Percentiles rank a stretch among this genome's conserved stretches.
phyloP scores from a whole-genome alignment of 2,113 vertebrate species.

The Chamaetylas fuelleborni region DNA sequence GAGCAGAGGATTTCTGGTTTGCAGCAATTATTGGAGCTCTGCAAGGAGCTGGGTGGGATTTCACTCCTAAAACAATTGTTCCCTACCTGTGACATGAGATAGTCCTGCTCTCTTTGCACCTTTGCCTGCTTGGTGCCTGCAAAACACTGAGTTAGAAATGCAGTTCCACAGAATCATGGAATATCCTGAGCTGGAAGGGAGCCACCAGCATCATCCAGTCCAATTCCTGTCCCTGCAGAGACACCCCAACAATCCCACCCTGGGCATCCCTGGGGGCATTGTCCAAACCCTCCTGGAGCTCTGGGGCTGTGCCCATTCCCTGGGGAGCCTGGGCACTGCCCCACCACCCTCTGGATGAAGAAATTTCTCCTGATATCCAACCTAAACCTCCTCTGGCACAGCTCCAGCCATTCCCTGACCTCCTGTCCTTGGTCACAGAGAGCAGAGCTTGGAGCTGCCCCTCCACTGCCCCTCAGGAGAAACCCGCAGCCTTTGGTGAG shows the following conservation, averaged over 20 bases:
- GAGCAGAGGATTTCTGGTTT: not conserved
- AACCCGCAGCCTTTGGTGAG: not conserved
- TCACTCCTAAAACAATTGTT: not conserved
- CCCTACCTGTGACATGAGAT: not conserved
- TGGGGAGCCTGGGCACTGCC: rapidly evolving
- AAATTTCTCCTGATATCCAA: not conserved
- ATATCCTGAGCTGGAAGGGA: not conserved
- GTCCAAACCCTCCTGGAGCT: not conserved
- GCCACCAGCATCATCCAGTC: not conserved
- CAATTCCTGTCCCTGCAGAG: rapidly evolving
- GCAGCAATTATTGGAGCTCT: not conserved
- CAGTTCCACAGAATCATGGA: not conserved
- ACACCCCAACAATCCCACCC: not conserved
- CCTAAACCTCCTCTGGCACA: not conserved
- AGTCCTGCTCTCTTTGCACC: not conserved
- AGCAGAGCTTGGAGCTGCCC: not conserved
- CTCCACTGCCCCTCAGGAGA: not conserved
- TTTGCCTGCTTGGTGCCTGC: not conserved
- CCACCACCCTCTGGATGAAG: not conserved
- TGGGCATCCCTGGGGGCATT: rapidly evolving
- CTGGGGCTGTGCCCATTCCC: not conserved
- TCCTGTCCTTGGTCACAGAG: not conserved
- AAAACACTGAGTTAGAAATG: not conserved
- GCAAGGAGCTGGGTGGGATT: not conserved
- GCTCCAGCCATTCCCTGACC: not conserved